Conservation (phyloP, 2,797 vertebrate genomes). For the Rachycentron canadum region DNA sequence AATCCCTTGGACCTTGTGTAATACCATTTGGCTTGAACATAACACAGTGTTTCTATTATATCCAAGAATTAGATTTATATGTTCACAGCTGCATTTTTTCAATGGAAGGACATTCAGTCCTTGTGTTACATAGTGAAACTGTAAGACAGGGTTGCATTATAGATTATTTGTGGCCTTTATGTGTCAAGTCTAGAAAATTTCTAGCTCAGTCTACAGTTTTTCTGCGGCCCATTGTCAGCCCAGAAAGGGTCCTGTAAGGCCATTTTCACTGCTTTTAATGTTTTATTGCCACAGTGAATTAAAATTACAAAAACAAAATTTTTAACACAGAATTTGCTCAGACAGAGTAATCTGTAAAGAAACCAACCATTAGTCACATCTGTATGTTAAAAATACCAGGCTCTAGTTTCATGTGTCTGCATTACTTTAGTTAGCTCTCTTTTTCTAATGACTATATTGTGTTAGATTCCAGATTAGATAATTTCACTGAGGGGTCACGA, state of each 20-base stretch:
- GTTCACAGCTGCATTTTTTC: conserved; percentile 3
- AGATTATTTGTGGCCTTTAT: not conserved
- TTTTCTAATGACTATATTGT: not conserved
- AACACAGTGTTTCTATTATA: not conserved
- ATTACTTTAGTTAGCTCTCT: not conserved
- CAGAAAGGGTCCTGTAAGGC: too few species aligned
- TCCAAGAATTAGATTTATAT: not conserved
- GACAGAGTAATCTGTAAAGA: too few species aligned
- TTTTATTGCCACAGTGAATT: not conserved
- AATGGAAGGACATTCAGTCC: not conserved
- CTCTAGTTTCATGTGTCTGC: not conserved
- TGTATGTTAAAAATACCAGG: not conserved
- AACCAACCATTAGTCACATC: not conserved
- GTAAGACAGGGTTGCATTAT: not conserved
- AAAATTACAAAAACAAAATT: too few species aligned
- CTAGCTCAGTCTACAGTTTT: not conserved
- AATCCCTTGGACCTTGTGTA: not conserved
- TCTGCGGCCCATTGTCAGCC: not conserved
- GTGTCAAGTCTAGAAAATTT: not conserved
- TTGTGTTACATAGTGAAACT: not conserved
- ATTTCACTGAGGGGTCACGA: conserved; percentile 30
- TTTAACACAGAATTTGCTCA: not conserved
- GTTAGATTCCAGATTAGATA: conserved; percentile 10
- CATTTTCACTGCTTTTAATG: not conserved
- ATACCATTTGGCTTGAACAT: not conserved